These are phyloP conservation scores for Leptogaster cylindrica DNA, from an alignment of 2,888 invertebrate genomes.

Conservation along the genomic window DNA sequence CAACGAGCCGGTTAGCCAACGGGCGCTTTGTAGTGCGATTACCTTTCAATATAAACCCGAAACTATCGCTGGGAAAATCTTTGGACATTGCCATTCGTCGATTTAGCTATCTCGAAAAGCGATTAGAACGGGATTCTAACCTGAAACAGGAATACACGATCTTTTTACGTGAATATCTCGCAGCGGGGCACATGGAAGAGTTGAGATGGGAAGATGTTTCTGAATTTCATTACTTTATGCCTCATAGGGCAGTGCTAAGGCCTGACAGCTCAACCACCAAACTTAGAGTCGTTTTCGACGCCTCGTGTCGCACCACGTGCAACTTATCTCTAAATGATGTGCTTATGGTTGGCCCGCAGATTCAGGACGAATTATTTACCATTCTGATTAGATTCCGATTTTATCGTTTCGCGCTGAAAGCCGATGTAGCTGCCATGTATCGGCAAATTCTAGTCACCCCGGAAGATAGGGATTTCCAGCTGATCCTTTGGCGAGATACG, in stretches of 20 bases:
- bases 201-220: neutral
- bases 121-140: neutral
- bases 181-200: neutral
- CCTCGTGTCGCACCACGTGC: no score
- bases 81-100: neutral
- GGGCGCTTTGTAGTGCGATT: neutral
- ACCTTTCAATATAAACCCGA: neutral
- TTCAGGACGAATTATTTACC: no score
- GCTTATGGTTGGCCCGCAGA: no score
- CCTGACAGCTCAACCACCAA: neutral
- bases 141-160: neutral
- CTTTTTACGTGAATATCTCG: neutral
- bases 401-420: no score
- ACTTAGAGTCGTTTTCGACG: no score
- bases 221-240: neutral
- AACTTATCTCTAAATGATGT: no score
- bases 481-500: neutral
- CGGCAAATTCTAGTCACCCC: no score
- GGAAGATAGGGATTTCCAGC: no score
- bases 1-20: neutral
- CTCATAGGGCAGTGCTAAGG: neutral
- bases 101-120: neutral
- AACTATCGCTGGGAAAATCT: neutral
- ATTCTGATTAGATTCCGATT: no score
- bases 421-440: no score